A percentile compares a stretch with the other conserved stretches of the same genome.
Evolutionary conservation across 2,888 invertebrate species (phyloP).

Genomic region (Perithous albicinctus): DNA sequence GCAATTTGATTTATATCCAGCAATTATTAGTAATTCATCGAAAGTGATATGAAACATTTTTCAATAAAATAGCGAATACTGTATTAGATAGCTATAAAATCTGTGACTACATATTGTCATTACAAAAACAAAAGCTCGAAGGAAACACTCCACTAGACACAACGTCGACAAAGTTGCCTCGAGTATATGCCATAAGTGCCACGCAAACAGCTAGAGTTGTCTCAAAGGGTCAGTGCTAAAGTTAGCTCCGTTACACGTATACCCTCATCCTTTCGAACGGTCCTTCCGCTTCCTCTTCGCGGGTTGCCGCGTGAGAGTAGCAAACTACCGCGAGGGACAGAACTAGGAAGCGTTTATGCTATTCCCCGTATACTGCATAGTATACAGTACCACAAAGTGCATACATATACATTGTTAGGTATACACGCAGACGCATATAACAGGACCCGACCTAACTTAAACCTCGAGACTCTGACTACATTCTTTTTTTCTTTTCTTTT

Average conservation of each 20-base stretch:
- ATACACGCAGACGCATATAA: constrained; percentile 45
- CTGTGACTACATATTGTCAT: too few relatives aligned
- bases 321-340: constrained; percentile 45
- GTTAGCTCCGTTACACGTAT: constrained; percentile 56
- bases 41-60: too few relatives aligned
- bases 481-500: neutral
- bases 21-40: neutral
- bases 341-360: constrained; percentile 61
- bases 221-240: constrained; percentile 58
- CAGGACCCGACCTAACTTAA: constrained; percentile 51
- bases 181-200: neutral
- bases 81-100: too few relatives aligned
- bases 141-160: neutral
- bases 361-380: constrained; percentile 26
- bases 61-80: too few relatives aligned
- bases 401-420: constrained; percentile 38
- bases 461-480: constrained; percentile 1
- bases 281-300: constrained; percentile 62
- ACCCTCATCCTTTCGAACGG: constrained; percentile 55
- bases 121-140: neutral
- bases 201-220: neutral
- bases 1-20: neutral
- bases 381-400: neutral
- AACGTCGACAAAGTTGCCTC: neutral
- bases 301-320: constrained; percentile 33